phyloP scores from a whole-genome alignment of 2,888 invertebrate genomes.

The Sicus ferrugineus region DNA sequence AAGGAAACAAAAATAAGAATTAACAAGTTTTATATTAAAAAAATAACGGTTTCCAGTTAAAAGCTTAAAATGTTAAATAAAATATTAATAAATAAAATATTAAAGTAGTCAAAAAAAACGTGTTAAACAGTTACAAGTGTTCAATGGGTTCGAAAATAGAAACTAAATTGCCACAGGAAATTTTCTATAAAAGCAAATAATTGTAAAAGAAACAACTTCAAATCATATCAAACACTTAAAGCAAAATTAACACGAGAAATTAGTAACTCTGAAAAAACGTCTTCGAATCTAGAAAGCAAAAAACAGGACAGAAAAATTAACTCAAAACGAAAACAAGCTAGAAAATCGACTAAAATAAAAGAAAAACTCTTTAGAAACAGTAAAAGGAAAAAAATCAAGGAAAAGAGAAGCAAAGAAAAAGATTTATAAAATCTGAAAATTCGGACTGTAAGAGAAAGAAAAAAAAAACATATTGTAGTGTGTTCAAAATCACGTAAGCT shows the following conservation, averaged over 20 bases:
- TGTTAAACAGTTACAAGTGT: constrained; percentile 29
- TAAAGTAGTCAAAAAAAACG: neutral
- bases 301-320: neutral
- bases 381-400: too few species aligned
- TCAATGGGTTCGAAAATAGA: constrained; percentile 12
- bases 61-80: constrained; percentile 12
- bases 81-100: neutral
- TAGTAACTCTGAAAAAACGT: neutral
- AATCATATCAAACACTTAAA: neutral
- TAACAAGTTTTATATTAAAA: neutral
- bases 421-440: neutral
- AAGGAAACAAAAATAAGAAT: neutral
- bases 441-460: neutral
- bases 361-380: neutral
- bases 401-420: too few species aligned
- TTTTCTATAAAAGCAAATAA: neutral
- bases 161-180: neutral
- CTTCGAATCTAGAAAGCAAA: neutral
- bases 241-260: neutral
- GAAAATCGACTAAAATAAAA: neutral
- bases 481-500: constrained; percentile 23
- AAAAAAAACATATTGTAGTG: constrained; percentile 13
- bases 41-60: constrained; percentile 25
- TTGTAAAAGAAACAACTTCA: neutral
- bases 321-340: too few species aligned